Evolutionary conservation across 2,113 vertebrate species (phyloP), one percentile per base, ranked within the genome.

Genomic region (Brachionichthys hirsutus): DNA sequence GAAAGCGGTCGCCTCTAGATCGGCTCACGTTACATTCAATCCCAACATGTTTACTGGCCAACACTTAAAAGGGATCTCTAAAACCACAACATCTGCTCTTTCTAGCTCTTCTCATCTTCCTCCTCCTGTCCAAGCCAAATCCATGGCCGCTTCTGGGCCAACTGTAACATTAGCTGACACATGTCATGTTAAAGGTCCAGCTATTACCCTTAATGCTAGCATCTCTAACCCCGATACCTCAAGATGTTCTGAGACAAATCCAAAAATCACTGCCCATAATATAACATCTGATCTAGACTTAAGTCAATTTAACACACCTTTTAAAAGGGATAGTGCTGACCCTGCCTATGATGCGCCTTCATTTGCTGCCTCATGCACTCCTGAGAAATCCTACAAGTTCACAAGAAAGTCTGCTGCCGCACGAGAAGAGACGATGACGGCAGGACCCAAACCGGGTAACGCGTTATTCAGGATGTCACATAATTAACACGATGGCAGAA

Each of bases 371-470:
- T 54, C 55, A 44, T 47, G 16, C 43, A 41, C 43, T 44, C 44
- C 69, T 24, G 52, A 54, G 46, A 77, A 15, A 51, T 55, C 47
- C 30, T 24, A 22, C 43, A 74, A 45, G 36, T 30, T 57, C 34
- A 12, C 15, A 36, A 44, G 12, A 51, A 67, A 58, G 41, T 65
- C 44, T 18, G 11, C 57, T 1, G 18, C 15, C 43, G 20, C 16
- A 2, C 36, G 9, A 8, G 66, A 69, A 30, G 67, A 69, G 41
- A 53, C 56, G 9, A 72, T 60, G 58, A 16, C 24, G 12, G 24
- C 18, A 43, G 78, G 65, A 56, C 59, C 71, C 13, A 68, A 75
- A 62, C 67, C 71, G 77, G 86, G 86, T 87, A 63, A 73, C 14
- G 1, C 18, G 17, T 3, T 34, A 38, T 43, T 20, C 13, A 1